phyloP scores from a whole-genome alignment of 2,113 vertebrate genomes.

The Brachypodius melanocephalos region DNA sequence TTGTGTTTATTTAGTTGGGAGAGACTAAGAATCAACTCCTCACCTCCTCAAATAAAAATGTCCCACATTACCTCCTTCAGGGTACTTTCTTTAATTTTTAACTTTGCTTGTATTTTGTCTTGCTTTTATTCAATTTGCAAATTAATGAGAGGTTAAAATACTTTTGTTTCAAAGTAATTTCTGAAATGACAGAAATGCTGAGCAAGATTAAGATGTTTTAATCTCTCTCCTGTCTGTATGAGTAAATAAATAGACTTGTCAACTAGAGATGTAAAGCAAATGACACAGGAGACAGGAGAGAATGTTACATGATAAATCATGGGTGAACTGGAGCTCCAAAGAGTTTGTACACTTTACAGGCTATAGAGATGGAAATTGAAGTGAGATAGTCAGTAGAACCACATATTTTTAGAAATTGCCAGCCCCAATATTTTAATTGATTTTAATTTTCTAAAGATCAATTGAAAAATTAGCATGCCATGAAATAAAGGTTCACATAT shows the following conservation, averaged over 20 bases:
- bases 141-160: not conserved
- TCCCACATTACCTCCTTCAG: not conserved
- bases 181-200: not conserved
- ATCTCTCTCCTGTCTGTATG: not conserved
- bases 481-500: not conserved
- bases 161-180: not conserved
- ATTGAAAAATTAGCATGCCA: not conserved
- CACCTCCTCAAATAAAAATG: not conserved
- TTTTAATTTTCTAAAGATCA: not conserved
- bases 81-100: not conserved
- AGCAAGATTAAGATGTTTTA: not conserved
- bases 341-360: not conserved
- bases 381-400: not conserved
- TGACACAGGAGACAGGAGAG: not conserved
- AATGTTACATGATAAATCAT: fast-evolving
- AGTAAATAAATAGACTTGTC: not conserved
- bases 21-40: not conserved
- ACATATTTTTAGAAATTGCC: not conserved
- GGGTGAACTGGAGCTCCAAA: not conserved
- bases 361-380: not conserved
- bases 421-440: not conserved
- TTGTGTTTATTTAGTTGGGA: not conserved
- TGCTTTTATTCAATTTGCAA: not conserved
- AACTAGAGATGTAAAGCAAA: not conserved
- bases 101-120: not conserved